A percentile compares a stretch with the other conserved stretches of the same genome.
These are phyloP conservation scores for Disparrhopalites patrizii DNA, from an alignment of 2,888 invertebrate species.

Conservation along the genomic window DNA sequence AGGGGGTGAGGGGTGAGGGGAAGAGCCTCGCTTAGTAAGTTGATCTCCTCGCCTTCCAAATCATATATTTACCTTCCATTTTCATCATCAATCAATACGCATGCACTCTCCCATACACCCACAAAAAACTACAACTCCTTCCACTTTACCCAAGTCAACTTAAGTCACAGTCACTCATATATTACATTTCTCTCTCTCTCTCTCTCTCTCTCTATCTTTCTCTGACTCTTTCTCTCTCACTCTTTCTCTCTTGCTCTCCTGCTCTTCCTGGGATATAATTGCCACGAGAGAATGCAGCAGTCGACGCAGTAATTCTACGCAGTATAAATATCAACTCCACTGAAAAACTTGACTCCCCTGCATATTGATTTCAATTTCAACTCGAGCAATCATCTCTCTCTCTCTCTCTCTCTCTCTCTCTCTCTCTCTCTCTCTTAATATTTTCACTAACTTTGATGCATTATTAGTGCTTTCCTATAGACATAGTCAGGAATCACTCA, in stretches of 20 bases:
- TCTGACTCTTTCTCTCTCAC: too few relatives aligned
- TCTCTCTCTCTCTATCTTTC: neutral
- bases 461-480: too few relatives aligned
- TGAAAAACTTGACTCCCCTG: slow-evolving; percentile 14
- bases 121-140: too few relatives aligned
- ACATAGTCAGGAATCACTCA: too few relatives aligned
- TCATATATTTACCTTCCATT: slow-evolving; percentile 32
- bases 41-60: slow-evolving; percentile 25
- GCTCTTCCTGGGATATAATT: too few relatives aligned
- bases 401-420: neutral
- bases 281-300: too few relatives aligned
- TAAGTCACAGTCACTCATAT: slow-evolving; percentile 15
- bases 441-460: too few relatives aligned
- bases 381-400: slow-evolving; percentile 24
- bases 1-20: too few relatives aligned
- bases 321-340: slow-evolving; percentile 22
- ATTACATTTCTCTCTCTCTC: neutral
- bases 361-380: slow-evolving; percentile 28
- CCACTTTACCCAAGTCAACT: too few relatives aligned
- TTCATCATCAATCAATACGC: slow-evolving; percentile 32
- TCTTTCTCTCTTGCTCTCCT: too few relatives aligned
- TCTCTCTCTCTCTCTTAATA: neutral
- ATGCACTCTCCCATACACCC: slow-evolving; percentile 12
- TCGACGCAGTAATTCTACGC: too few relatives aligned
- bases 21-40: slow-evolving; percentile 28